Evolutionary conservation across 2,888 invertebrate species (phyloP).

Genomic region (Drosophila nigritarsus): DNA sequence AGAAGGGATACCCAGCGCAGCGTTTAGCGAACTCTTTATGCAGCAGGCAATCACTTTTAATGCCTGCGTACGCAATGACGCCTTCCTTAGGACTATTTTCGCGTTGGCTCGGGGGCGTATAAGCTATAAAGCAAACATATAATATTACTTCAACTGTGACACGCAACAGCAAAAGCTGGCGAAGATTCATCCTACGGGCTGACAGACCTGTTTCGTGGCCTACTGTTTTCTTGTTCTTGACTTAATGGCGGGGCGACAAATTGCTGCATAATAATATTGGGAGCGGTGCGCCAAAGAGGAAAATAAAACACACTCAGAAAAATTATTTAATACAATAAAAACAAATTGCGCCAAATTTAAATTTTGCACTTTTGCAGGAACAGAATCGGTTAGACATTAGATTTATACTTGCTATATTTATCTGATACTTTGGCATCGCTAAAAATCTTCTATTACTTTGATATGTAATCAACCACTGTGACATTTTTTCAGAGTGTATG

Average conservation of each 20-base stretch:
- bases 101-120: conserved; percentile 64
- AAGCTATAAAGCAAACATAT: conserved; percentile 67
- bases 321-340: background rate
- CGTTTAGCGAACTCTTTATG: conserved; percentile 65
- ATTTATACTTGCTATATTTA: background rate
- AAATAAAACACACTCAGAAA: background rate
- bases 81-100: conserved; percentile 62
- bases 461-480: background rate
- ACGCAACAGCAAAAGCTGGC: conserved; percentile 18
- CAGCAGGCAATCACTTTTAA: conserved; percentile 75
- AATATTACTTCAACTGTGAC: conserved; percentile 50
- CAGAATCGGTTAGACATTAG: background rate
- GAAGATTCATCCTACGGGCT: conserved; percentile 9
- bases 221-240: conserved; percentile 20
- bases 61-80: conserved; percentile 57
- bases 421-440: background rate
- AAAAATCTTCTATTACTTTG: background rate
- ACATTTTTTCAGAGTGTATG: conserved; percentile 6
- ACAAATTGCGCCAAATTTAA: background rate
- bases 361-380: background rate
- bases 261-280: conserved; percentile 40
- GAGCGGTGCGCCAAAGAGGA: background rate
- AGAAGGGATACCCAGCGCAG: conserved; percentile 38
- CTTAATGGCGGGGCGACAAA: conserved; percentile 62
- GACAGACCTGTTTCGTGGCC: conserved; percentile 3